Evolutionary conservation across 2,113 vertebrate species (phyloP).

Genomic region (Labeo catla): DNA sequence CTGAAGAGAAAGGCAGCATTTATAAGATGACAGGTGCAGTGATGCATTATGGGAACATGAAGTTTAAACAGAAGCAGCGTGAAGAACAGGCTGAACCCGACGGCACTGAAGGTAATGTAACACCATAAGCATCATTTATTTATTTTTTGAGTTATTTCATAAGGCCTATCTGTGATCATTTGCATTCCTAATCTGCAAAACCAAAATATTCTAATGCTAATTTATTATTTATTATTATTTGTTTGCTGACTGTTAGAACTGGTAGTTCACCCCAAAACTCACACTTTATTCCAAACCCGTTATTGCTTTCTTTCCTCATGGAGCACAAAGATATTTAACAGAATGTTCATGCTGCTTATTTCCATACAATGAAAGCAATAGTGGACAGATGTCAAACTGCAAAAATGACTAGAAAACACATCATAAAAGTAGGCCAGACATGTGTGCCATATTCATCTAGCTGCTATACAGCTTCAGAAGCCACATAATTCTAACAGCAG

Average conservation of each 20-base stretch:
- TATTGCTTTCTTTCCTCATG: too few relatives aligned
- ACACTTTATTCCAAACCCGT: neutral
- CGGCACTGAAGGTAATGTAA: neutral
- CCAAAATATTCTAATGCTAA: neutral
- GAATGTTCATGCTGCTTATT: neutral
- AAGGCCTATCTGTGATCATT: neutral
- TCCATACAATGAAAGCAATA: neutral
- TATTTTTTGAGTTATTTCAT: neutral
- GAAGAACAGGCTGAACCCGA: neutral
- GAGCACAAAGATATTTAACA: neutral
- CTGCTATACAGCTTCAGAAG: too few relatives aligned
- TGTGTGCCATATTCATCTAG: too few relatives aligned
- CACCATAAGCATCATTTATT: neutral
- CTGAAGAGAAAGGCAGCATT: neutral
- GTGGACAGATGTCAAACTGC: neutral
- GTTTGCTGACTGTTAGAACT: neutral
- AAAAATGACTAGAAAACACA: too few relatives aligned
- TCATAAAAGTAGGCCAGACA: too few relatives aligned
- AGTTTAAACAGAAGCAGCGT: neutral
- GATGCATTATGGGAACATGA: neutral
- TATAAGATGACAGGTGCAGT: neutral
- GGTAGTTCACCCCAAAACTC: neutral
- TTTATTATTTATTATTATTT: too few relatives aligned
- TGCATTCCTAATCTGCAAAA: neutral
- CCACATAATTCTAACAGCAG: too few relatives aligned